Evolutionary conservation across 2,888 invertebrate genomes (phyloP).

Genomic region (Rhogogaster chlorosoma): DNA sequence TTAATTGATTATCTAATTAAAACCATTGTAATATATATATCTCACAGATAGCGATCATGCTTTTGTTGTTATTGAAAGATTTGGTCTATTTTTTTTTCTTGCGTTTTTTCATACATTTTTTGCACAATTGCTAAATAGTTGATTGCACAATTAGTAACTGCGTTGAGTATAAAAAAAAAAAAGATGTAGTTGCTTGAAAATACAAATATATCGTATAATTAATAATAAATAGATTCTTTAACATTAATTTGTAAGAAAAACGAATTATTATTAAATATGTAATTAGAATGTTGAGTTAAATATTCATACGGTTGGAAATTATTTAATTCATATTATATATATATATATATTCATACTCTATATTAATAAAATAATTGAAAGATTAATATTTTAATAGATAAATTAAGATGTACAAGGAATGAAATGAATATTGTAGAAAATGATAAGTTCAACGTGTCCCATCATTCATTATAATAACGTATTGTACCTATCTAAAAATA

Average conservation of each 20-base stretch:
- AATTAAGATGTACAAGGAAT: slow-evolving; percentile 14
- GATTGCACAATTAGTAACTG: slow-evolving; percentile 19
- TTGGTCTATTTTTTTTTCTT: not conserved
- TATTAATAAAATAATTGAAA: slow-evolving; percentile 27
- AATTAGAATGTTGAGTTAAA: slow-evolving; percentile 39
- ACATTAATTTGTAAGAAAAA: slow-evolving; percentile 13
- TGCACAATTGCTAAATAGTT: slow-evolving; percentile 4
- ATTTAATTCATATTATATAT: slow-evolving; percentile 43
- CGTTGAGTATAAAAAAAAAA: not conserved
- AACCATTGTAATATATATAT: not conserved
- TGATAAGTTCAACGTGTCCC: not conserved
- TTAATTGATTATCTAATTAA: not conserved
- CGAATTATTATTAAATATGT: slow-evolving; percentile 31
- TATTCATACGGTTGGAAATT: slow-evolving; percentile 29
- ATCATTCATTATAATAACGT: not conserved
- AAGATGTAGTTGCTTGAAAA: not conserved
- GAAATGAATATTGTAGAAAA: slow-evolving; percentile 3
- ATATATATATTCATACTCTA: slow-evolving; percentile 43
- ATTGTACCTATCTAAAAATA: slow-evolving; percentile 25
- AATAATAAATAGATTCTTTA: slow-evolving; percentile 18
- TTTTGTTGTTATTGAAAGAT: not conserved
- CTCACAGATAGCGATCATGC: not conserved
- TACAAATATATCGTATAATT: not conserved
- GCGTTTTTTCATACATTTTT: not conserved
- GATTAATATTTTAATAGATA: slow-evolving; percentile 43